Conservation (phyloP, 2,797 vertebrate species). For the Xenops minutus region DNA sequence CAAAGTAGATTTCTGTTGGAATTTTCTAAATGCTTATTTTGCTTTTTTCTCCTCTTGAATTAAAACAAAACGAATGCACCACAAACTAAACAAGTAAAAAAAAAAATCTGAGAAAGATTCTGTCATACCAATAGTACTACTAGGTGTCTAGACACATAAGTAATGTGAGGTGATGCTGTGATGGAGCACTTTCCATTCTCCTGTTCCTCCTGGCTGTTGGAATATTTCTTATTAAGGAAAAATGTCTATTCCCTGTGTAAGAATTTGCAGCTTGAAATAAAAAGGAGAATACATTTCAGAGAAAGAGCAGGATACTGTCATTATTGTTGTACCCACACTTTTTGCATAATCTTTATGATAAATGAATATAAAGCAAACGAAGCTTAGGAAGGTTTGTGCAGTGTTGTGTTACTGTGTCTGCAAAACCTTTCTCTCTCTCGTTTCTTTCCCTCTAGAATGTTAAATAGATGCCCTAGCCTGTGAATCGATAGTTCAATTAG, state of each 20-base stretch:
- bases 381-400: slow-evolving; percentile 40
- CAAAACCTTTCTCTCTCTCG: slow-evolving; percentile 39
- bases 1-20: slow-evolving; percentile 57
- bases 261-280: slow-evolving; percentile 41
- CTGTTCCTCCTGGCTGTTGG: not conserved
- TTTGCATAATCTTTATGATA: slow-evolving; percentile 54
- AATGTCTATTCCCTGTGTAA: not conserved
- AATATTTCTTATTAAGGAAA: not conserved
- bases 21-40: slow-evolving; percentile 25
- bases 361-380: slow-evolving; percentile 56
- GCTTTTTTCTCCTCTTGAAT: not conserved
- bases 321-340: slow-evolving; percentile 15
- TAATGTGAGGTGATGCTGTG: slow-evolving; percentile 19
- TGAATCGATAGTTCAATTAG: slow-evolving; percentile 81
- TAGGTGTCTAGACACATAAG: slow-evolving; percentile 15
- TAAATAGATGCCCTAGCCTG: slow-evolving; percentile 69
- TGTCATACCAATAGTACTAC: not conserved
- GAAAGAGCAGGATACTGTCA: slow-evolving; percentile 26
- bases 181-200: not conserved
- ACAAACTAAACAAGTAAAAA: not conserved
- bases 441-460: slow-evolving; percentile 67
- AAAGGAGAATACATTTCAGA: slow-evolving; percentile 47
- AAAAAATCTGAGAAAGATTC: not conserved
- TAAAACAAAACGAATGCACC: not conserved
- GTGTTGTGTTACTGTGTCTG: slow-evolving; percentile 26